These are phyloP conservation scores for Hydrotaea cyrtoneurina DNA, from an alignment of 2,888 invertebrate genomes.

Conservation along the genomic window DNA sequence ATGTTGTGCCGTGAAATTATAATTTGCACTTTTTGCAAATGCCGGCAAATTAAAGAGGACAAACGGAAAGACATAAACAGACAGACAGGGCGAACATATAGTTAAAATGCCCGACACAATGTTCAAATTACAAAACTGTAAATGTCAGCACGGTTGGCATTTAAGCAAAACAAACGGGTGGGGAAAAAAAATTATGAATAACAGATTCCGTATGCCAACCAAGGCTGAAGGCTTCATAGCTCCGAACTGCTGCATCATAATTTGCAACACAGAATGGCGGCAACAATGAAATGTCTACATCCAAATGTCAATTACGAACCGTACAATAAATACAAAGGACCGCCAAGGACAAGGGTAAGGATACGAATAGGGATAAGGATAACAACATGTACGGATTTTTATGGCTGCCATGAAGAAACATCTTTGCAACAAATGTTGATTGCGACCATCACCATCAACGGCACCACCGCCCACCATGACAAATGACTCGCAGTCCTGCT, in stretches of 20 bases:
- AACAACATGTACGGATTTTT: too few relatives aligned
- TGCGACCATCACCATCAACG: constrained; percentile 34
- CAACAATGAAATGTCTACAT: constrained; percentile 12
- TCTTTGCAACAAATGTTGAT: constrained; percentile 61
- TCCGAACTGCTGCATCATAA: neutral
- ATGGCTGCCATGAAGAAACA: constrained; percentile 29
- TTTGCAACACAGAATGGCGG: constrained; percentile 4
- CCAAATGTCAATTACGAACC: neutral
- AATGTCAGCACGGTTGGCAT: constrained; percentile 6
- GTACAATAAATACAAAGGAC: neutral
- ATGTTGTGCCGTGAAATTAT: constrained; percentile 22
- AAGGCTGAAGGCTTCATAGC: neutral
- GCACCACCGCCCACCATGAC: constrained; percentile 51
- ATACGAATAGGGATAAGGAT: neutral
- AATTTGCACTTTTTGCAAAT: constrained; percentile 45
- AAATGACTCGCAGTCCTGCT: neutral
- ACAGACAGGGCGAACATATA: neutral
- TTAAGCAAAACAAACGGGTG: neutral
- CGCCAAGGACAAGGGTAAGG: constrained; percentile 5
- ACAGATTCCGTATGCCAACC: neutral
- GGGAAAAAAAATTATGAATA: constrained; percentile 6
- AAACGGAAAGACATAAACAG: neutral
- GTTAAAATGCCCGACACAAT: constrained; percentile 16
- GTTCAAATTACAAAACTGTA: constrained; percentile 8
- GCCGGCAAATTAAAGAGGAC: constrained; percentile 34